These are phyloP conservation scores for Limosa lapponica DNA, from an alignment of 2,797 vertebrate genomes.

Conservation along the genomic window DNA sequence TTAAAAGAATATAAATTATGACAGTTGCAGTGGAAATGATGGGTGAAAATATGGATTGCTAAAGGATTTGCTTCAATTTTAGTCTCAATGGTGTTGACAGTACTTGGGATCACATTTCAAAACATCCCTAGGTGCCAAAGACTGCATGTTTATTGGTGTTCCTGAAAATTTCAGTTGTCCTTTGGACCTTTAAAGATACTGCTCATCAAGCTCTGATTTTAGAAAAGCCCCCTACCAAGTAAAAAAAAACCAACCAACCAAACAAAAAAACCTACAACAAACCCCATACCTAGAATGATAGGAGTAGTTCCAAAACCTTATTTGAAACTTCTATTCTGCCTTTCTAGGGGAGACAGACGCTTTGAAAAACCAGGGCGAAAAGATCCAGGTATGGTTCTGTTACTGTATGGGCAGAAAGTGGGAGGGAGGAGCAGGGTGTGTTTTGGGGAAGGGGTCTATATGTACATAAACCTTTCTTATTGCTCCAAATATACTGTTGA, in stretches of 20 bases:
- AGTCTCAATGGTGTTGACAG: not conserved
- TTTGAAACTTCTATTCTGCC: constrained; percentile 74
- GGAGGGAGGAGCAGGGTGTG: constrained; percentile 44
- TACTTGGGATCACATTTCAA: not conserved
- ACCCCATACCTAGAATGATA: not conserved
- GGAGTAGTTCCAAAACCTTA: constrained; percentile 32
- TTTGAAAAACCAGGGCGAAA: constrained; percentile 99
- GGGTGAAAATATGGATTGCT: not conserved
- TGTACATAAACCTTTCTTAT: not conserved
- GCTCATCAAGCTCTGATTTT: not conserved
- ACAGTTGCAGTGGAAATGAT: not conserved
- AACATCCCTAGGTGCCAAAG: not conserved
- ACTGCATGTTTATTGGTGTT: not conserved
- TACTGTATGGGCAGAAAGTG: constrained; percentile 19
- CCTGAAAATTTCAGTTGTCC: not conserved
- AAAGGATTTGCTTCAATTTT: not conserved
- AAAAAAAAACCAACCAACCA: not conserved
- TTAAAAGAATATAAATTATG: not conserved
- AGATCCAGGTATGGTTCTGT: constrained; percentile 91
- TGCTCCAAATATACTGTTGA: not conserved
- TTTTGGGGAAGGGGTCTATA: not conserved
- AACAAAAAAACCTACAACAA: not conserved
- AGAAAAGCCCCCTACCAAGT: not conserved
- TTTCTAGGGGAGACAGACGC: constrained; percentile 92
- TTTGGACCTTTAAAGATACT: not conserved